Evolutionary conservation across 2,797 vertebrate species (phyloP).

Genomic region (Rhincodon typus): DNA sequence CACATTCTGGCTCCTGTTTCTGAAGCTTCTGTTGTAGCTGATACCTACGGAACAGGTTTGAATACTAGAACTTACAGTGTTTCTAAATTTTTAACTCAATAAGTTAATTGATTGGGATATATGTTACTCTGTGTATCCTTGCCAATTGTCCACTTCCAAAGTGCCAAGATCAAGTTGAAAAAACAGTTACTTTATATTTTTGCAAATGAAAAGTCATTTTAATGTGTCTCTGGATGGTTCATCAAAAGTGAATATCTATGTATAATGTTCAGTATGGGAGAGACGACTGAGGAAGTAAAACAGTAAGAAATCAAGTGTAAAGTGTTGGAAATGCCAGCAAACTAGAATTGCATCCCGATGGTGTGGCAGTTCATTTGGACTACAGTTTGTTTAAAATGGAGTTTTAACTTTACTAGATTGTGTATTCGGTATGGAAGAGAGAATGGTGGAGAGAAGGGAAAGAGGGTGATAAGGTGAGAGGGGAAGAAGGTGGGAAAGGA

Average conservation of each 20-base stretch:
- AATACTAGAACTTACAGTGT: neutral
- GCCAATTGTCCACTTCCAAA: neutral
- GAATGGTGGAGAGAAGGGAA: neutral
- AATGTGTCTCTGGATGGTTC: neutral
- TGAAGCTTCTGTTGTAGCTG: neutral
- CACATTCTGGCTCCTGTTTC: neutral
- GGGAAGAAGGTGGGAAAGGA: no score
- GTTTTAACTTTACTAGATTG: neutral
- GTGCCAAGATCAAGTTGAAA: neutral
- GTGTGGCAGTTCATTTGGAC: neutral
- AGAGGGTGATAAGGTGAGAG: neutral
- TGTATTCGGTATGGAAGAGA: neutral
- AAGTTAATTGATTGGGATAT: neutral
- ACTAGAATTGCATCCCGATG: neutral
- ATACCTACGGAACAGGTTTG: constrained; percentile 20
- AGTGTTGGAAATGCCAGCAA: neutral
- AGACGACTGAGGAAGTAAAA: neutral
- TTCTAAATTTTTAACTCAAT: neutral
- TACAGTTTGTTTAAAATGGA: neutral
- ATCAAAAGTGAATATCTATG: neutral
- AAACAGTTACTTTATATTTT: neutral
- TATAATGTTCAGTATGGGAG: neutral
- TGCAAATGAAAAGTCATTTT: neutral
- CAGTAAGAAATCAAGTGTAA: neutral
- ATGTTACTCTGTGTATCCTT: neutral